Evolutionary conservation across 2,113 vertebrate species (phyloP).

Genomic region (Phoxinus phoxinus): DNA sequence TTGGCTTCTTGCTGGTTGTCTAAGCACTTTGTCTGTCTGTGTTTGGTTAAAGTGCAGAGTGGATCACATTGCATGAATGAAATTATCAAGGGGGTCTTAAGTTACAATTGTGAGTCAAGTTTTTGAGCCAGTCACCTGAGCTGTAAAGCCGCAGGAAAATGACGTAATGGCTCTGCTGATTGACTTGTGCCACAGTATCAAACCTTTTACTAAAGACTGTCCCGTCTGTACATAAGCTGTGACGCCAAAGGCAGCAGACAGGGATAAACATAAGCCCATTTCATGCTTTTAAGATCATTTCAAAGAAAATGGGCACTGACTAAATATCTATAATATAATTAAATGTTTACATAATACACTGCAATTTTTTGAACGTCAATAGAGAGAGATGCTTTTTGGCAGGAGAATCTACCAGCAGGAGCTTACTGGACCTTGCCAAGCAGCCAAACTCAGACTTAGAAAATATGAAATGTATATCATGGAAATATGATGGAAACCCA

Average conservation of each 20-base stretch:
- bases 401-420: not conserved
- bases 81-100: not conserved
- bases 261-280: constrained; percentile 27
- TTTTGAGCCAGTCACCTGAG: constrained; percentile 20
- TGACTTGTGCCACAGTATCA: not conserved
- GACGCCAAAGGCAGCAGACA: constrained; percentile 13
- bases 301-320: constrained; percentile 23
- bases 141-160: not conserved
- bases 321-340: constrained; percentile 17
- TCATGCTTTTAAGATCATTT: constrained; percentile 26
- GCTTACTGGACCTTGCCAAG: not conserved
- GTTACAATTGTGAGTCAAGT: not conserved
- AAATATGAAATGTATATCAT: not conserved
- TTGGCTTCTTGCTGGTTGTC: not conserved
- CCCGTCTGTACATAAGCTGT: not conserved
- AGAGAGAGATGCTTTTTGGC: constrained; percentile 9
- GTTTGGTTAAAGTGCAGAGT: constrained; percentile 23
- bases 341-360: constrained; percentile 7
- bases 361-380: not conserved
- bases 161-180: not conserved
- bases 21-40: not conserved
- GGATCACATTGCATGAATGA: not conserved
- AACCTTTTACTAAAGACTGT: constrained; percentile 12
- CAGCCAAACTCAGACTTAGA: not conserved
- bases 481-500: not conserved